Conservation (phyloP, 2,113 vertebrate genomes). For the Cariama cristata region DNA sequence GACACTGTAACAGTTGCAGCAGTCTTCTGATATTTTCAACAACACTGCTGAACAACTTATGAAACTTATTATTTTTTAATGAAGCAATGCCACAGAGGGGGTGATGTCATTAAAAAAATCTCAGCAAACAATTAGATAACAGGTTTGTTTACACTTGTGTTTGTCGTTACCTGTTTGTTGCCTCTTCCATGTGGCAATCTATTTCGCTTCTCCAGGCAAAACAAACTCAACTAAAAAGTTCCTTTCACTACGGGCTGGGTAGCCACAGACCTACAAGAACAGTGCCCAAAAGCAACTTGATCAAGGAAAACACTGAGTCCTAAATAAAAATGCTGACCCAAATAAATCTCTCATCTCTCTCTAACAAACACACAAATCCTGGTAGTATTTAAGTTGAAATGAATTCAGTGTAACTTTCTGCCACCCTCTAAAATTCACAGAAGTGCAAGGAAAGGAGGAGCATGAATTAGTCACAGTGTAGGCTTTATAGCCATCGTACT, state of each 20-base stretch:
- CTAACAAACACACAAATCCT: not conserved
- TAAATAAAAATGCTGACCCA: not conserved
- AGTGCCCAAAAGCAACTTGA: not conserved
- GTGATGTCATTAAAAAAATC: constrained; percentile 18
- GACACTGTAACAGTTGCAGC: constrained; percentile 6
- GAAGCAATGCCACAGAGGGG: constrained; percentile 38
- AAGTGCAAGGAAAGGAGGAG: constrained; percentile 7
- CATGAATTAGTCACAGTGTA: constrained; percentile 54
- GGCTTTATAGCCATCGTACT: constrained; percentile 49
- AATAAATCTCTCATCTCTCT: not conserved
- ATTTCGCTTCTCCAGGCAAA: not conserved
- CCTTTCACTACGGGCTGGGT: not conserved
- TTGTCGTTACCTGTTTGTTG: not conserved
- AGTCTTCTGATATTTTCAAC: constrained; percentile 43
- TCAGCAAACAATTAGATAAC: constrained; percentile 11
- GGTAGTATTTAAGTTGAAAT: not conserved
- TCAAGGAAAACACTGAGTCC: not conserved
- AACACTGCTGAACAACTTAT: constrained; percentile 1
- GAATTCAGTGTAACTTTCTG: constrained; percentile 7
- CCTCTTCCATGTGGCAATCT: not conserved
- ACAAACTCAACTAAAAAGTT: not conserved
- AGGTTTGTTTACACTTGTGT: not conserved
- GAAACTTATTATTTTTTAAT: constrained; percentile 67
- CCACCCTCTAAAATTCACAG: not conserved
- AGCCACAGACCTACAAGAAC: not conserved